Conservation (phyloP, 2,888 invertebrate species). For the Thyatira batis region DNA sequence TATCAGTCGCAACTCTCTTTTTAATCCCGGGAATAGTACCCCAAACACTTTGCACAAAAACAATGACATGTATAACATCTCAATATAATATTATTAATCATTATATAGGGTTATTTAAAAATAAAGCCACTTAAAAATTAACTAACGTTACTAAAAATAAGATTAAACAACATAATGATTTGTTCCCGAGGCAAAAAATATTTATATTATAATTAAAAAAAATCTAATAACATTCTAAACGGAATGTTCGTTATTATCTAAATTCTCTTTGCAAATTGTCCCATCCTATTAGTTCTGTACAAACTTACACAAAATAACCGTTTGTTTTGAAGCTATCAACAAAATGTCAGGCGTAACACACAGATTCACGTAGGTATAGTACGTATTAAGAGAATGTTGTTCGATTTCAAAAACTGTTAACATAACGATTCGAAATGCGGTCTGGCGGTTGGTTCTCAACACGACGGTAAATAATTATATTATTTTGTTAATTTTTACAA, state of each 20-base stretch:
- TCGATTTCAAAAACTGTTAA: conserved; percentile 52
- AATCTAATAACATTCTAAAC: conserved; percentile 81
- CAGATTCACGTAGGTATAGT: conserved; percentile 63
- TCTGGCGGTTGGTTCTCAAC: conserved; percentile 68
- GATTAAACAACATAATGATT: conserved; percentile 82
- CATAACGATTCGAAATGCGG: conserved; percentile 70
- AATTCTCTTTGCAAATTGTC: conserved; percentile 82
- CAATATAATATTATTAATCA: conserved; percentile 74
- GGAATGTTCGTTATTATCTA: conserved; percentile 81
- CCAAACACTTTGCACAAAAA: conserved; percentile 79
- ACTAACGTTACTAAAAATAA: conserved; percentile 80
- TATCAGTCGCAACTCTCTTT: conserved; percentile 80
- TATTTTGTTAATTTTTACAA: conserved; percentile 39
- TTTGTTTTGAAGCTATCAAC: conserved; percentile 76
- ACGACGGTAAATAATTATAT: conserved; percentile 53
- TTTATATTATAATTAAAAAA: conserved; percentile 66
- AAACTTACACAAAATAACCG: conserved; percentile 79
- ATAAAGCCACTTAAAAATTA: conserved; percentile 80
- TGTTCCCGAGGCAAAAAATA: conserved; percentile 80
- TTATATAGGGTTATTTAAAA: conserved; percentile 74
- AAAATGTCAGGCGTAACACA: conserved; percentile 74
- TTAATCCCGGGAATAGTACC: conserved; percentile 63
- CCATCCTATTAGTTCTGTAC: conserved; percentile 81
- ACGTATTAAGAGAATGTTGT: conserved; percentile 71
- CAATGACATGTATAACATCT: conserved; percentile 80